Conservation (phyloP, 2,888 invertebrate genomes). For the Acleris laterana region DNA sequence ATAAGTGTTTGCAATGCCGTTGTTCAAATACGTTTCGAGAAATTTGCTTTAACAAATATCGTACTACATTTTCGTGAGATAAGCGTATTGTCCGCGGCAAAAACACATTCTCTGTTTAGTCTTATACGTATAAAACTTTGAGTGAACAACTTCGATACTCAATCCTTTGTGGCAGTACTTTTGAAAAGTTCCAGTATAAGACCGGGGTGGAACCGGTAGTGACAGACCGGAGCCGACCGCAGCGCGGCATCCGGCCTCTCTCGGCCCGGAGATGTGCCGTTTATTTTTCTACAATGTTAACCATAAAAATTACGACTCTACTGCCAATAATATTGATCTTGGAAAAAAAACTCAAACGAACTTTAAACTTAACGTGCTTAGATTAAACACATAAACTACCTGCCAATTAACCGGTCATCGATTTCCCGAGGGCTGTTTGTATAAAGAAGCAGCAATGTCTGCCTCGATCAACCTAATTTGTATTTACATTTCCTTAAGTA, state of each 20-base stretch:
- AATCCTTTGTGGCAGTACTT: conserved; percentile 76
- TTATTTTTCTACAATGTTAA: conserved; percentile 53
- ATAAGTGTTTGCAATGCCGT: too few relatives aligned
- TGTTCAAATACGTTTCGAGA: too few relatives aligned
- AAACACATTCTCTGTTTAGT: conserved; percentile 64
- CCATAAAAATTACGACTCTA: conserved; percentile 13
- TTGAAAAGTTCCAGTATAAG: conserved; percentile 64
- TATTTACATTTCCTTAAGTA: conserved; percentile 32
- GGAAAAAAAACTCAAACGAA: not conserved
- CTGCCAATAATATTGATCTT: not conserved
- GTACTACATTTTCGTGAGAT: too few relatives aligned
- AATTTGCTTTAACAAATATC: too few relatives aligned
- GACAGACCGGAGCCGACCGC: conserved; percentile 49
- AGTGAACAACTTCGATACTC: conserved; percentile 78
- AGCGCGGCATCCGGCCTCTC: conserved; percentile 38
- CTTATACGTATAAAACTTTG: conserved; percentile 70
- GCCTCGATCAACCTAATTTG: conserved; percentile 33
- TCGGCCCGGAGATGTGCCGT: conserved; percentile 56
- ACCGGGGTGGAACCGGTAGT: conserved; percentile 55
- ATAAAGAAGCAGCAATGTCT: conserved; percentile 25
- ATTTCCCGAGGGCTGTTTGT: conserved; percentile 27
- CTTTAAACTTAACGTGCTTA: not conserved
- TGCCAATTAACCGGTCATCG: conserved; percentile 31
- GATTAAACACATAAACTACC: conserved; percentile 26
- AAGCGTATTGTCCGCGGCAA: conserved; percentile 47